Percentiles rank a stretch among this genome's conserved stretches.
These are phyloP conservation scores for Galbula dea DNA, from an alignment of 2,113 vertebrate genomes.

Conservation along the genomic window DNA sequence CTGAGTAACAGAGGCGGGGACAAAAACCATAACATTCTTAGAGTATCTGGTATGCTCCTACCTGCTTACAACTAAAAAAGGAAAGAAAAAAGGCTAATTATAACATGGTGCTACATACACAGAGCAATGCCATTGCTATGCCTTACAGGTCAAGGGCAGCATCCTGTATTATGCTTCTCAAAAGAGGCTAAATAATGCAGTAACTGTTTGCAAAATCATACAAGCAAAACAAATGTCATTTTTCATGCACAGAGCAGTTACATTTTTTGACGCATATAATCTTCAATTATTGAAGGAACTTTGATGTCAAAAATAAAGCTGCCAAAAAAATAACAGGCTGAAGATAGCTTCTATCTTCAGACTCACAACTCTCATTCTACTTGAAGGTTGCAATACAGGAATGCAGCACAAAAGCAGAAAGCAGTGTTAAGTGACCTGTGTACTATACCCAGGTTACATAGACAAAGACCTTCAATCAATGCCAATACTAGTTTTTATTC, in stretches of 20 bases:
- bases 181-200: conserved; percentile 32
- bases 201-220: conserved; percentile 22
- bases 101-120: neutral
- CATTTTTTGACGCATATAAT: neutral
- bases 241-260: conserved; percentile 37
- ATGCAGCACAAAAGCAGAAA: neutral
- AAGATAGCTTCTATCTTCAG: neutral
- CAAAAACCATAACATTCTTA: neutral
- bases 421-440: neutral
- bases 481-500: neutral
- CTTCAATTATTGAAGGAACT: conserved; percentile 44
- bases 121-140: neutral
- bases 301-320: conserved; percentile 37
- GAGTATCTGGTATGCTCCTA: neutral
- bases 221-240: conserved; percentile 46
- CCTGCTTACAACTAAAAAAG: neutral
- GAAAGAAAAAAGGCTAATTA: conserved; percentile 4
- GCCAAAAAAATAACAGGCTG: neutral
- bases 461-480: neutral
- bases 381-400: neutral
- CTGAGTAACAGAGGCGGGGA: neutral
- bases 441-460: neutral
- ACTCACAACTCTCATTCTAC: neutral
- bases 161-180: neutral
- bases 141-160: conserved; percentile 5